Evolutionary conservation across 2,888 invertebrate species (phyloP).

Genomic region (Leptinotarsa juncta): DNA sequence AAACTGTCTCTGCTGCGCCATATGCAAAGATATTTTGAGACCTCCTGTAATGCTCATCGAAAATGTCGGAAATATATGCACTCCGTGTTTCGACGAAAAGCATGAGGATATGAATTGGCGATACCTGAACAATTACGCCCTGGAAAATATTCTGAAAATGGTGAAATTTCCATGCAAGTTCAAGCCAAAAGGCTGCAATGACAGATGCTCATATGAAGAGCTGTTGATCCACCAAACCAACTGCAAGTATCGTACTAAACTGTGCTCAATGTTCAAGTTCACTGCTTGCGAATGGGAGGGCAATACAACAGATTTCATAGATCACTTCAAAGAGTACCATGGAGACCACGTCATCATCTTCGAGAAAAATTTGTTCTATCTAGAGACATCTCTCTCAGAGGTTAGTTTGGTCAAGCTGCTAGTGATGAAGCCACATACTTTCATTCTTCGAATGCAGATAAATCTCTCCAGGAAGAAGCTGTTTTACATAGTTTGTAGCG

Average conservation of each 20-base stretch:
- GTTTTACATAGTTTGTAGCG: slow-evolving; percentile 55
- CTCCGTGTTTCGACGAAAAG: slow-evolving; percentile 51
- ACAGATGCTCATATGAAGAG: slow-evolving; percentile 45
- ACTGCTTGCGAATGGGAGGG: slow-evolving; percentile 54
- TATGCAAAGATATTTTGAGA: slow-evolving; percentile 53
- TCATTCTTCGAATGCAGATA: slow-evolving; percentile 53
- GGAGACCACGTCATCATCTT: slow-evolving; percentile 54
- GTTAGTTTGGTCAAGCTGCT: slow-evolving; percentile 53
- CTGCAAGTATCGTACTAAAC: slow-evolving; percentile 51
- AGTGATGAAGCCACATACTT: slow-evolving; percentile 52
- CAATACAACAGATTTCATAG: slow-evolving; percentile 50
- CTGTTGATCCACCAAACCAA: slow-evolving; percentile 48
- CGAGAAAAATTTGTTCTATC: slow-evolving; percentile 51
- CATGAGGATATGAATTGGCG: slow-evolving; percentile 31
- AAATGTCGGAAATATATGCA: slow-evolving; percentile 56
- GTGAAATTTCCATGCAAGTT: slow-evolving; percentile 55
- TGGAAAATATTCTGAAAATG: slow-evolving; percentile 52
- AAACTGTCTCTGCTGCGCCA: slow-evolving; percentile 39
- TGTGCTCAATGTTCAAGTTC: slow-evolving; percentile 48
- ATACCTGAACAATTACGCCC: slow-evolving; percentile 46
- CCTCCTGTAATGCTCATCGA: slow-evolving; percentile 58
- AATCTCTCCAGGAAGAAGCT: slow-evolving; percentile 50
- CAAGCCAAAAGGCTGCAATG: slow-evolving; percentile 51
- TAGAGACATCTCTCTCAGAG: slow-evolving; percentile 54
- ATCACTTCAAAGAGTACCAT: slow-evolving; percentile 56